Percentiles rank a stretch among this genome's conserved stretches.
These are phyloP conservation scores for Dryas iulia DNA, from an alignment of 1,140 invertebrate genomes.

Conservation along the genomic window DNA sequence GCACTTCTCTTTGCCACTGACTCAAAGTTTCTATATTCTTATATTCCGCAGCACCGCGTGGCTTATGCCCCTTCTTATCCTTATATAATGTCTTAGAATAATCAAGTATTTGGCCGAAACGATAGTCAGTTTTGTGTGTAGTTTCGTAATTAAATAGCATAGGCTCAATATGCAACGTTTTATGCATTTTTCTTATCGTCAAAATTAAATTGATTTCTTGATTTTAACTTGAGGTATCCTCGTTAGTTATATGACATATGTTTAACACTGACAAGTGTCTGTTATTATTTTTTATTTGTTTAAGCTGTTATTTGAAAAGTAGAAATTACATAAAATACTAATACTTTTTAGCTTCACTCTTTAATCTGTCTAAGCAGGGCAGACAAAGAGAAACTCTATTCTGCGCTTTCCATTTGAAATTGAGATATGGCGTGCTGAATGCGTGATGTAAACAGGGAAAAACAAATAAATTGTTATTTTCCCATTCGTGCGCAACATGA, in stretches of 20 bases:
- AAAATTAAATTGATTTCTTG: background rate
- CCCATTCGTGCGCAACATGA: too few relatives aligned
- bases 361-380: too few relatives aligned
- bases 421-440: too few relatives aligned
- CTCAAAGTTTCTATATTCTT: constrained; percentile 48
- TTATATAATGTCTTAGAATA: constrained; percentile 36
- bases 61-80: constrained; percentile 12
- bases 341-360: too few relatives aligned
- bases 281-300: background rate
- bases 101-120: constrained; percentile 25
- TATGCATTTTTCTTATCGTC: constrained; percentile 24
- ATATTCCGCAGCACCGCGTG: constrained; percentile 13
- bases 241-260: background rate
- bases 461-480: too few relatives aligned
- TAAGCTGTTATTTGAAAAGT: too few relatives aligned
- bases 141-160: constrained; percentile 54
- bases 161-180: constrained; percentile 33
- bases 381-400: too few relatives aligned
- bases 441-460: too few relatives aligned
- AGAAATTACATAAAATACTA: too few relatives aligned
- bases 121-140: constrained; percentile 44
- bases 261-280: background rate
- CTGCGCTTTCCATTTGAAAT: too few relatives aligned
- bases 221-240: background rate
- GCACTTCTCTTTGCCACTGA: constrained; percentile 30